Conservation (phyloP, 2,888 invertebrate genomes). For the Craniophora ligustri region DNA sequence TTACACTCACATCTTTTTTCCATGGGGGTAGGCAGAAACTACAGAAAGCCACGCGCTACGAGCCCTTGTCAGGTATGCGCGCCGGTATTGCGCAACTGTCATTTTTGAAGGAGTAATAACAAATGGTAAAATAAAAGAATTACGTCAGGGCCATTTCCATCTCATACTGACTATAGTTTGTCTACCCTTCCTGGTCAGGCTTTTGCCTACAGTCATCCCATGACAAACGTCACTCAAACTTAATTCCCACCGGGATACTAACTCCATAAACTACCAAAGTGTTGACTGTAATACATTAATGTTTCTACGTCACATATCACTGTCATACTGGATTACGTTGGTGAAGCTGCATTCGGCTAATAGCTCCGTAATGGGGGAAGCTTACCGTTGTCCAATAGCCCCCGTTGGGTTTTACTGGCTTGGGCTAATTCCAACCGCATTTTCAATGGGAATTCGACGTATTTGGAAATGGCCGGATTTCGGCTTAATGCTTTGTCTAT, state of each 20-base stretch:
- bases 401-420: conserved; percentile 23
- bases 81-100: too few relatives aligned
- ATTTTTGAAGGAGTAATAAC: too few relatives aligned
- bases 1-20: too few relatives aligned
- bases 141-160: too few relatives aligned
- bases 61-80: too few relatives aligned
- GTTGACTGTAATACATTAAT: conserved; percentile 26
- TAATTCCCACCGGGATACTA: conserved; percentile 17
- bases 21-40: too few relatives aligned
- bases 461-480: conserved; percentile 37
- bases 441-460: conserved; percentile 46
- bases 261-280: conserved; percentile 17
- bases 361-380: conserved; percentile 24
- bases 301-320: conserved; percentile 42
- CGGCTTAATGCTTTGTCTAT: conserved; percentile 41
- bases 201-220: too few relatives aligned
- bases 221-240: neutral
- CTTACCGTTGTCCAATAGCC: conserved; percentile 39
- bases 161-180: too few relatives aligned
- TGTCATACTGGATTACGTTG: conserved; percentile 40
- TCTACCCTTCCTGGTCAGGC: too few relatives aligned
- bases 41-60: too few relatives aligned
- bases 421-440: conserved; percentile 43
- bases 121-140: too few relatives aligned
- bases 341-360: conserved; percentile 41